Conservation (phyloP, 2,113 vertebrate species). For the Promerops cafer region DNA sequence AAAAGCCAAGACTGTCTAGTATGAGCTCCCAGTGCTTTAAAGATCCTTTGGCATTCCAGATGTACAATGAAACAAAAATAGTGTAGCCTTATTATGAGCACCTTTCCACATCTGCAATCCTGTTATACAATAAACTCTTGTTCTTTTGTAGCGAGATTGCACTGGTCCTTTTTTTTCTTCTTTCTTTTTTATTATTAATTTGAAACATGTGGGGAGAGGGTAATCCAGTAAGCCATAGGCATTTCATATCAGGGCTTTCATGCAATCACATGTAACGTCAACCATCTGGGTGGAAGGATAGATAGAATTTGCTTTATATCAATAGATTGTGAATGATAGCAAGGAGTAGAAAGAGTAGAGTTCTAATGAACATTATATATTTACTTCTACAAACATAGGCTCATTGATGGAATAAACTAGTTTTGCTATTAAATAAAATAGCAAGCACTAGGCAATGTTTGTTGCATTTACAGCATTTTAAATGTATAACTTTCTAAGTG, state of each 20-base stretch:
- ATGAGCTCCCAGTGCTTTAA: conserved; percentile 64
- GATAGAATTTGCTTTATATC: conserved; percentile 43
- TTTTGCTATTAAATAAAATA: background rate
- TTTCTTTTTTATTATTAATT: conserved; percentile 80
- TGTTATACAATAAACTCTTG: conserved; percentile 80
- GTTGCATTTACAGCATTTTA: background rate
- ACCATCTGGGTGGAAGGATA: conserved; percentile 73
- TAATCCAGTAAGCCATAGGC: conserved; percentile 81
- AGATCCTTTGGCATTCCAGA: conserved; percentile 72
- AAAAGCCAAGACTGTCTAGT: conserved; percentile 60
- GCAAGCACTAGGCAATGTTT: background rate
- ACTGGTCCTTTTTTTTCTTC: conserved; percentile 63
- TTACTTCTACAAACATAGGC: background rate
- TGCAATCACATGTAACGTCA: conserved; percentile 75
- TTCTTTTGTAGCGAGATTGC: conserved; percentile 79
- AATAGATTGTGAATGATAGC: conserved; percentile 36
- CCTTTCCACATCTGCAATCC: conserved; percentile 79
- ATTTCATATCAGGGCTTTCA: conserved; percentile 78
- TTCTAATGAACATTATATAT: background rate
- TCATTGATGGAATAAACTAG: background rate
- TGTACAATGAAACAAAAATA: conserved; percentile 74
- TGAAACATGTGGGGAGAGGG: conserved; percentile 78
- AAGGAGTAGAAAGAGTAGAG: background rate
- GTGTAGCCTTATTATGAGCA: conserved; percentile 71
- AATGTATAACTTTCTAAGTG: background rate